Evolutionary conservation across 2,888 invertebrate genomes (phyloP), one percentile per base, ranked within the genome.

Genomic region (Eupithecia insigniata): DNA sequence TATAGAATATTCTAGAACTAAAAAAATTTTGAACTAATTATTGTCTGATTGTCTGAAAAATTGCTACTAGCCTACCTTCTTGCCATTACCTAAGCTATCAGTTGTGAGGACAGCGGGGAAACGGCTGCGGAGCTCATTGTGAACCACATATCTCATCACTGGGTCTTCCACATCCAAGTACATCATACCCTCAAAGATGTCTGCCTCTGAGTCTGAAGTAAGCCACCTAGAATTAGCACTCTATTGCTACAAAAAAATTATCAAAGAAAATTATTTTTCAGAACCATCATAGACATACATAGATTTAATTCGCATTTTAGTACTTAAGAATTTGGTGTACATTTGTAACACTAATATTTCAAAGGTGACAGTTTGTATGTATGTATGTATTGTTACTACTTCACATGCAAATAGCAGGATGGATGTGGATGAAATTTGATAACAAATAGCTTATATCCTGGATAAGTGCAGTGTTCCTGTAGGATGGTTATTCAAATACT

Each of bases 131-230:
- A 96, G 85, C 80, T 95, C 95, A 79, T 92, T 94, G 79, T 96
- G 96, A n/a, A 95, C 80, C 26, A 96, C 87, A 87, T 95, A 96
- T 69, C 94, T 85, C 18, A 95, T 82, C 73, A 95, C 85, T 51
- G 94, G 94, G 79, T 88, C 92, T n/a, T 86, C 78, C 0, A 93
- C 81, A 61, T 92, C 87, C 60, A 95, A 80, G 77, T 91, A 94
- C 81, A 91, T 81, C 69, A 90, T 90, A 1, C 84, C 85, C 16
- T 95, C 89, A 69, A 36, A 58, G 14, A 65, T 6, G 26, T 73
- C 60, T 30, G 58, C n/a, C 2, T 64, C 36, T 55, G 62, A 89
- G 82, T 73, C 81, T n/a, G 70, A 78, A 14, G 76, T 80, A 2
- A 91, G 71, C 92, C 94, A 93, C 68, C 93, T 94, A 86, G 60